Conservation (phyloP, 2,113 vertebrate species). For the Pipra filicauda region DNA sequence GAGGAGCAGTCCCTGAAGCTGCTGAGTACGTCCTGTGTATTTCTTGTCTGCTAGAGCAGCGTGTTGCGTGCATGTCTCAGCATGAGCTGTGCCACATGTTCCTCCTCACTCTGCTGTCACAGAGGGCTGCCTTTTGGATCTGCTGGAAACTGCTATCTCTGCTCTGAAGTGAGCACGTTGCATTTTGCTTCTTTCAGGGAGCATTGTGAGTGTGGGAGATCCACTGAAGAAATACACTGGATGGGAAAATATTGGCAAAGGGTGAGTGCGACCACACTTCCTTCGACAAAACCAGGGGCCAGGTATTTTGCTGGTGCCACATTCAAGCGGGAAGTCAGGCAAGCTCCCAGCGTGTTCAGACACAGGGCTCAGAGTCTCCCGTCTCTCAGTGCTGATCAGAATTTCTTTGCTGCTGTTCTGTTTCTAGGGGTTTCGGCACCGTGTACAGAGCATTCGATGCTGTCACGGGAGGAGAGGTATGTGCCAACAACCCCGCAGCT, state of each 20-base stretch:
- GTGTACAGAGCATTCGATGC: constrained; percentile 95
- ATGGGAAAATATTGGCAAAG: constrained; percentile 93
- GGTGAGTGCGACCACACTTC: constrained; percentile 76
- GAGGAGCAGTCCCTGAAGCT: no score
- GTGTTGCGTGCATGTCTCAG: fast-evolving
- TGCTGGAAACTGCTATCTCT: not conserved
- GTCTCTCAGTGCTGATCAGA: not conserved
- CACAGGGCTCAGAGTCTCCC: not conserved
- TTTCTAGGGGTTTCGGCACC: constrained; percentile 88
- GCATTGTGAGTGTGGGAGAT: constrained; percentile 90
- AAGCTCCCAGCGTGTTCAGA: not conserved
- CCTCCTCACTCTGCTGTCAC: not conserved
- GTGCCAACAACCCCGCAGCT: not conserved
- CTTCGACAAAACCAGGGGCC: not conserved
- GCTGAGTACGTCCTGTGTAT: not conserved
- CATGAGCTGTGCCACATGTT: not conserved
- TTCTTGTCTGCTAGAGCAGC: not conserved
- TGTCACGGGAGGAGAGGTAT: constrained; percentile 92
- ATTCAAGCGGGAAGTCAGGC: not conserved
- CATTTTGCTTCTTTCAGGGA: constrained; percentile 74
- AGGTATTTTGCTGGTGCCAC: not conserved
- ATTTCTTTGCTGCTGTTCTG: not conserved
- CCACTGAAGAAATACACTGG: constrained; percentile 94
- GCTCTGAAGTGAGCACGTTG: not conserved
- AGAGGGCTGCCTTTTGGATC: not conserved